Conservation (phyloP, 2,888 invertebrate species). For the Drymonia ruficornis region DNA sequence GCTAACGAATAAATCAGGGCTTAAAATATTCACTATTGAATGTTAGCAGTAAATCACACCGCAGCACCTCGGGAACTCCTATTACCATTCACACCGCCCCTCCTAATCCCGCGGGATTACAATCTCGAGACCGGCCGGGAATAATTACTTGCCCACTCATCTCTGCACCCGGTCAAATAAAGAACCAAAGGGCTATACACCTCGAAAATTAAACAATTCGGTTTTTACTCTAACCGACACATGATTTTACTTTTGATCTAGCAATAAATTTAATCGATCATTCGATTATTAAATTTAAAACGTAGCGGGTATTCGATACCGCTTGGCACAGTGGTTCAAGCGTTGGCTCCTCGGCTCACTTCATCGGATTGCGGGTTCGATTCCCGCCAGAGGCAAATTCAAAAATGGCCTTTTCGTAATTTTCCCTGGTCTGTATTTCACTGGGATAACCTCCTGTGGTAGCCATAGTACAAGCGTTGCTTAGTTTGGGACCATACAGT, state of each 20-base stretch:
- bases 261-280: conserved; percentile 35
- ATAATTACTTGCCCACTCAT: conserved; percentile 81
- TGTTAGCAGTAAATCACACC: conserved; percentile 83
- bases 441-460: too few species aligned
- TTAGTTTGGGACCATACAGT: too few species aligned
- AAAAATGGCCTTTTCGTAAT: too few species aligned
- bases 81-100: conserved; percentile 83
- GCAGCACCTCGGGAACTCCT: conserved; percentile 77
- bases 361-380: too few species aligned
- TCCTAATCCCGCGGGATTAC: conserved; percentile 82
- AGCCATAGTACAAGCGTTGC: too few species aligned
- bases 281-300: conserved; percentile 47
- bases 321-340: too few species aligned
- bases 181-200: conserved; percentile 47
- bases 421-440: too few species aligned
- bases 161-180: conserved; percentile 59
- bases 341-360: too few species aligned
- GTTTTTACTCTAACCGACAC: conserved; percentile 23
- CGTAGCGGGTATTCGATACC: conserved; percentile 34
- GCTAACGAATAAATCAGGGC: conserved; percentile 70
- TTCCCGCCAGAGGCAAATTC: too few species aligned
- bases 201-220: conserved; percentile 47
- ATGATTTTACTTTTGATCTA: conserved; percentile 17
- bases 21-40: conserved; percentile 84
- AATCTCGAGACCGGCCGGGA: conserved; percentile 77